Evolutionary conservation across 2,888 invertebrate species (phyloP).

Genomic region (Pherbina coryleti): DNA sequence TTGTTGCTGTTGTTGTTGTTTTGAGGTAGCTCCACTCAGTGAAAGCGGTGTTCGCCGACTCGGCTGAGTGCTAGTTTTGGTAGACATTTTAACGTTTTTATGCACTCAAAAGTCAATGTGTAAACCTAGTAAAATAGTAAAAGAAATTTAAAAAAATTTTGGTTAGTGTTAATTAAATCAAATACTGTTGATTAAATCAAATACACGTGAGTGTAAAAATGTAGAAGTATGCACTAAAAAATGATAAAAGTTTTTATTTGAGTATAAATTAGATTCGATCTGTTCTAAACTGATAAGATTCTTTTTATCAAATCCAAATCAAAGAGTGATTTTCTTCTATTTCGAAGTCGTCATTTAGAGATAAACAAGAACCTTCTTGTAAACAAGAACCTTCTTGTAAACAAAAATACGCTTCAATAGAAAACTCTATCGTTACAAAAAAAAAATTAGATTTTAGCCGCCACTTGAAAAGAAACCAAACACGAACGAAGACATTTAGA

Average conservation of each 20-base stretch:
- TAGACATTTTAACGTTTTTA: constrained; percentile 54
- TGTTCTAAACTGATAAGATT: no score
- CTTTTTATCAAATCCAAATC: no score
- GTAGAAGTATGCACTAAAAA: not conserved
- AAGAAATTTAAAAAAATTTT: not conserved
- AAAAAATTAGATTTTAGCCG: no score
- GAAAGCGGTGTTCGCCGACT: constrained; percentile 57
- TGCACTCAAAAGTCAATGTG: constrained; percentile 13
- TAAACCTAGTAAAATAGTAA: not conserved
- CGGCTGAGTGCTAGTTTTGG: constrained; percentile 60
- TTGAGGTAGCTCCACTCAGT: constrained; percentile 46
- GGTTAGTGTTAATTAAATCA: not conserved
- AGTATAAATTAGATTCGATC: not conserved
- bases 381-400: no score
- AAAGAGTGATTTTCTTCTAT: no score
- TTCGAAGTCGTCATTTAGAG: no score
- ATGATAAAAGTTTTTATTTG: not conserved
- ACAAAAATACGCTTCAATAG: no score
- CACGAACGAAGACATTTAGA: no score
- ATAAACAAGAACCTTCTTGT: no score
- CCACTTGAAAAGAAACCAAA: no score
- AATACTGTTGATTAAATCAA: not conserved
- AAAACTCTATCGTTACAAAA: no score
- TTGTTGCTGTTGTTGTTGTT: constrained; percentile 49
- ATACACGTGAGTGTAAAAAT: not conserved